Base-by-base conservation (phyloP, 1,140 invertebrate species). In the Thereuonema tuberculata region DNA sequence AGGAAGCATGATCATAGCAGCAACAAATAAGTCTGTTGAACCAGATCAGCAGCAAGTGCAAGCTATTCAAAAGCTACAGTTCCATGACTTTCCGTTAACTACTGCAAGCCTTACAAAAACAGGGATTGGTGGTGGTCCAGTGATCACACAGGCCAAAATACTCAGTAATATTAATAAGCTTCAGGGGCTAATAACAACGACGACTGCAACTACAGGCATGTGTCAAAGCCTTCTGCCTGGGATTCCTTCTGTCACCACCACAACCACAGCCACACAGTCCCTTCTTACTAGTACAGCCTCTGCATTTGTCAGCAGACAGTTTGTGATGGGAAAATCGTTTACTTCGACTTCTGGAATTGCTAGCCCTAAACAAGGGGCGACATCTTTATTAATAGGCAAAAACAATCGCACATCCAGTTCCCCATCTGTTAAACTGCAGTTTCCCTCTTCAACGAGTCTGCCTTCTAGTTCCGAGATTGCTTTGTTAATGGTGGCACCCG, bases 41-140 rank as follows among this genome's bases (percentile, higher is more conserved):
- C 57, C 57, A 14, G 46, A 58, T 49, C 31, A 58, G 27, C n/a
- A 47, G 21, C 57, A 58, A 58, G 57, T 58, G 2, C 57, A 58
- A 25, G 57, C 57, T 2, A 58, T 58, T n/a, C 57, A 58, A 24
- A 47, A 49, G 26, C 24, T 58, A 23, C 57, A 58, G 46, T 58
- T 58, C 48, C 57, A 58, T 25, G 57, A 58, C 21, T 58, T 58
- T 29, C 57, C 57, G 2, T 24, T 58, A 24, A 58, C 57, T 15
- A 58, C 57, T 12, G 46, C 57, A 12, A 48, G 57, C 26, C 26
- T 58, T 2, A 58, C 57, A 23, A 58, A 49, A 27, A 48, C 57
- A 5, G 37, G 5, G 2, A 12, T 2, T 21, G 43, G 14, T 57
- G 56, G 56, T 12, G 24, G 24, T 27, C 43, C 57, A 2, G 23